A percentile compares a stretch with the other conserved stretches of the same genome.
These are phyloP conservation scores for Nebria brevicollis DNA, from an alignment of 2,888 invertebrate genomes.

Conservation along the genomic window DNA sequence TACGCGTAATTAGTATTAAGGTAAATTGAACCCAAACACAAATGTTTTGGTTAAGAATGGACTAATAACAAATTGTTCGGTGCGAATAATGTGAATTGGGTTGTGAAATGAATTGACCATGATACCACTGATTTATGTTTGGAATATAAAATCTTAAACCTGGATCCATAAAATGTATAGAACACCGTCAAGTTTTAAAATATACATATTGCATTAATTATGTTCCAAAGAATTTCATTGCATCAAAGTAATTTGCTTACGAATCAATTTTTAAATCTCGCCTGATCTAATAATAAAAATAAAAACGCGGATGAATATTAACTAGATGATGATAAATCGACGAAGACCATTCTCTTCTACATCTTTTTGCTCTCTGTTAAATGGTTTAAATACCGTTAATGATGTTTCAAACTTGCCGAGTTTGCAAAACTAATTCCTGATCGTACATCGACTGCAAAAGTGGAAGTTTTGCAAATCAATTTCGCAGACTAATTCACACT, in stretches of 20 bases:
- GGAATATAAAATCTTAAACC: too few relatives aligned
- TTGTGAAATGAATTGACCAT: too few relatives aligned
- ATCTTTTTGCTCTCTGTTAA: conserved; percentile 38
- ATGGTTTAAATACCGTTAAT: conserved; percentile 46
- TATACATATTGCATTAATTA: neutral
- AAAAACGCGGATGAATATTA: conserved; percentile 30
- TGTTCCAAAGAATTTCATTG: neutral
- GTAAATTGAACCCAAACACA: too few relatives aligned
- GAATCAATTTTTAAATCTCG: conserved; percentile 17
- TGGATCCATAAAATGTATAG: too few relatives aligned
- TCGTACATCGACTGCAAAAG: conserved; percentile 18
- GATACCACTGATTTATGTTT: too few relatives aligned
- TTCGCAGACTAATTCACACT: neutral
- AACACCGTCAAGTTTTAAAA: neutral
- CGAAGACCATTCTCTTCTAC: conserved; percentile 24
- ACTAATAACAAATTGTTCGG: too few relatives aligned
- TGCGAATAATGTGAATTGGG: too few relatives aligned
- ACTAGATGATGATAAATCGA: conserved; percentile 44
- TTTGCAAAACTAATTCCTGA: conserved; percentile 47
- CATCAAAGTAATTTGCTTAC: conserved; percentile 7
- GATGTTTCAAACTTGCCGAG: conserved; percentile 45
- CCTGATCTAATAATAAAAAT: conserved; percentile 29
- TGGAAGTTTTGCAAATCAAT: conserved; percentile 43
- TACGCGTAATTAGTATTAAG: too few relatives aligned
- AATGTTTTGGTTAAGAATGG: too few relatives aligned